Evolutionary conservation across 2,113 vertebrate species (phyloP).

Genomic region (Formicarius rufipectus): DNA sequence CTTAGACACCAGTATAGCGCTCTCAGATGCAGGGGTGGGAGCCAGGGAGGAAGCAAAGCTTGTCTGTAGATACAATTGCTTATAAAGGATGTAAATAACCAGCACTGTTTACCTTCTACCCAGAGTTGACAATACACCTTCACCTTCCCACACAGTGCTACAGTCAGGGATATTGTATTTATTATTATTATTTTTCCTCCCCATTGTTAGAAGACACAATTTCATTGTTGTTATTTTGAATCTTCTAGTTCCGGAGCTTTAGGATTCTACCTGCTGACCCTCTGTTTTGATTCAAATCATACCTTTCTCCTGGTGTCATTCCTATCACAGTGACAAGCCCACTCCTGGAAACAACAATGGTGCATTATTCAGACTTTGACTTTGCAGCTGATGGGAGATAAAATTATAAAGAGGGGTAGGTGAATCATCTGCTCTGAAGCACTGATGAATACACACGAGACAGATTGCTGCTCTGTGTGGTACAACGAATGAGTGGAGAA

Average conservation of each 20-base stretch:
- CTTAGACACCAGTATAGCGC: background rate
- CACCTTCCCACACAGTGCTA: rapidly evolving
- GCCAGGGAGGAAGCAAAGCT: background rate
- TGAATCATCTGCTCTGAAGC: constrained; percentile 51
- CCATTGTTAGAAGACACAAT: background rate
- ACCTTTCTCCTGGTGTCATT: background rate
- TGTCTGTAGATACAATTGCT: background rate
- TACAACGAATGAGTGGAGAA: background rate
- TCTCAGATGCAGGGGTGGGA: background rate
- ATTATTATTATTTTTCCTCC: background rate
- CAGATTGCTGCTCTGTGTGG: background rate
- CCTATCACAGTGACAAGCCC: background rate
- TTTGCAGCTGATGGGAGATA: constrained; percentile 38
- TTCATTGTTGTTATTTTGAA: constrained; percentile 13
- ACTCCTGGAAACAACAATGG: background rate
- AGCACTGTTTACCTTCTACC: background rate
- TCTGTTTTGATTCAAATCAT: background rate
- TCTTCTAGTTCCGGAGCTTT: background rate
- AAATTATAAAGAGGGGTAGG: constrained; percentile 38
- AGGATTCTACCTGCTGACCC: background rate
- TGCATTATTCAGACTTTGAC: constrained; percentile 37
- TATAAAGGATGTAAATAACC: background rate
- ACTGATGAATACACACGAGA: background rate
- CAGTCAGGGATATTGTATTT: background rate
- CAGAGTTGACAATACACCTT: background rate